These are phyloP conservation scores for Lepilemur septentrionalis DNA, from an alignment of 2,797 vertebrate species.

Conservation along the genomic window DNA sequence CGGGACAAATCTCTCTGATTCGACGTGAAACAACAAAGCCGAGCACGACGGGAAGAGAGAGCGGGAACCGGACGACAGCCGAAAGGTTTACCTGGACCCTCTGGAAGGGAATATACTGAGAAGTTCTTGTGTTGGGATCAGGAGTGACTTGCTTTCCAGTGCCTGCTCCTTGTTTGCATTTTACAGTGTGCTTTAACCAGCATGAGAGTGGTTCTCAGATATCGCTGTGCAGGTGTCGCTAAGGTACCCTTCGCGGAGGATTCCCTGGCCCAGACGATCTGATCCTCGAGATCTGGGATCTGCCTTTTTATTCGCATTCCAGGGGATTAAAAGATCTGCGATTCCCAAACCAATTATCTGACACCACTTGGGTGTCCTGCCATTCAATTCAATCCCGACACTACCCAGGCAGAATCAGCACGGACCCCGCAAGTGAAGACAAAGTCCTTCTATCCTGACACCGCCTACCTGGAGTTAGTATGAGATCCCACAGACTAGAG, in stretches of 20 bases:
- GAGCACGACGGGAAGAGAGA: accelerated
- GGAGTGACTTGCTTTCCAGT: neutral
- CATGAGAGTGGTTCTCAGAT: neutral
- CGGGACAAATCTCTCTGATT: neutral
- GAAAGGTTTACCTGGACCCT: neutral
- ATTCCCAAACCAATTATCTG: neutral
- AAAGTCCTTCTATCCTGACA: neutral
- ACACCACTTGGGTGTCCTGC: neutral
- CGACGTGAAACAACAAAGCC: neutral
- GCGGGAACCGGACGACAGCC: neutral
- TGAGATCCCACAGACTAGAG: neutral
- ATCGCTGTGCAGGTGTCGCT: neutral
- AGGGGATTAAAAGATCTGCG: accelerated
- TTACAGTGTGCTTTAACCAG: too few species aligned
- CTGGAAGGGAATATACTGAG: neutral
- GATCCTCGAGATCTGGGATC: neutral
- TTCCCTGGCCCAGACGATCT: neutral
- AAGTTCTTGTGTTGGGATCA: too few species aligned
- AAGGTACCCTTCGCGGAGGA: neutral
- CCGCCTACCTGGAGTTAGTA: too few species aligned
- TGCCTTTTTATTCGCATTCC: neutral
- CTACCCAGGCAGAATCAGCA: neutral
- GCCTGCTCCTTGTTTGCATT: neutral
- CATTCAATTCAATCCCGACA: neutral
- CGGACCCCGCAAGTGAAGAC: neutral